These are phyloP conservation scores for Amphiprion clarkii DNA, from an alignment of 2,797 vertebrate genomes.

Conservation along the genomic window DNA sequence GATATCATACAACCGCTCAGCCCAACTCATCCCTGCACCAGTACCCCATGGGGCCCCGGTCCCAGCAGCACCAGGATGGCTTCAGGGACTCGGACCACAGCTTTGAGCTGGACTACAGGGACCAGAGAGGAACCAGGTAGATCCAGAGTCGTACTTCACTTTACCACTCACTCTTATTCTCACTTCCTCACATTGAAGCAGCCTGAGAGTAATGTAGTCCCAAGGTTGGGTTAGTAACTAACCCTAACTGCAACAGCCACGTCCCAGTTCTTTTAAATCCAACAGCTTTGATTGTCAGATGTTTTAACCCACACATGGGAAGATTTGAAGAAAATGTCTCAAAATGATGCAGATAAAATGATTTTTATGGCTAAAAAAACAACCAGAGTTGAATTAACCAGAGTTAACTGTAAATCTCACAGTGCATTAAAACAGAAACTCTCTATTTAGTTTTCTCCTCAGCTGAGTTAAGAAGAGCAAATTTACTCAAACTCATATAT, in stretches of 20 bases:
- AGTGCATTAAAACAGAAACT: too few relatives aligned
- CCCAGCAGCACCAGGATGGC: slow-evolving; percentile 87
- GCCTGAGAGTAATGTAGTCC: neutral
- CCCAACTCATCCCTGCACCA: slow-evolving; percentile 96
- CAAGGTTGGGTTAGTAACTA: too few relatives aligned
- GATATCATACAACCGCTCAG: slow-evolving; percentile 92
- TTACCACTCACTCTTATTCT: neutral
- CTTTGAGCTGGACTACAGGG: slow-evolving; percentile 90
- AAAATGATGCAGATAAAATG: neutral
- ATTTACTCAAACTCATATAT: too few relatives aligned
- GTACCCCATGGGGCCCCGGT: slow-evolving; percentile 87
- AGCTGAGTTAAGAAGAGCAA: too few relatives aligned
- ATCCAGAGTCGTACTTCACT: neutral
- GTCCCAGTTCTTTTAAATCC: neutral
- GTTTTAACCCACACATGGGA: neutral
- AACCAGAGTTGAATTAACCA: neutral
- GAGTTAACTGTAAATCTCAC: too few relatives aligned
- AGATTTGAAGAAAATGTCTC: neutral
- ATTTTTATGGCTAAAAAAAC: neutral
- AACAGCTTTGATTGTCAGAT: neutral
- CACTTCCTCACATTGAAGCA: neutral
- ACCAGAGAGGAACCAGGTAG: slow-evolving; percentile 89
- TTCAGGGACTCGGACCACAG: slow-evolving; percentile 90
- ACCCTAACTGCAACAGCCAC: neutral
- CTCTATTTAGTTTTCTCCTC: too few relatives aligned